phyloP scores from a whole-genome alignment of 2,888 invertebrate species.

The Emmelina monodactyla region DNA sequence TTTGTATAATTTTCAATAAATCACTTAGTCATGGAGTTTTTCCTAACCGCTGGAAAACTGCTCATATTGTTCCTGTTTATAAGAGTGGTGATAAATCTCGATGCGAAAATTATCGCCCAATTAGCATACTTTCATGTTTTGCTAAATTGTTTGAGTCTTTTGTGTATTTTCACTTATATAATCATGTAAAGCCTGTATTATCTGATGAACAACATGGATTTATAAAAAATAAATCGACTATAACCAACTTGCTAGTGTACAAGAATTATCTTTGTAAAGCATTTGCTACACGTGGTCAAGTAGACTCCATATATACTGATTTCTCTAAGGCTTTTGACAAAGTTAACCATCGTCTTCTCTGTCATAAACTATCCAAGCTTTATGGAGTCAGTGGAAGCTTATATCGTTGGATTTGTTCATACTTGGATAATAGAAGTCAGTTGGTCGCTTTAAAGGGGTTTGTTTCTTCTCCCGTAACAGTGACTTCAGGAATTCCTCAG shows the following conservation, averaged over 20 bases:
- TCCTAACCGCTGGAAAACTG: conserved; percentile 7
- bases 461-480: no score
- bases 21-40: conserved; percentile 4
- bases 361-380: conserved; percentile 1
- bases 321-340: conserved; percentile 9
- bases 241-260: conserved; percentile 4
- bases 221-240: conserved; percentile 6
- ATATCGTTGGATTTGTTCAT: conserved; percentile 5
- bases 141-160: conserved; percentile 9
- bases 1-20: conserved; percentile 2
- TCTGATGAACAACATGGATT: conserved; percentile 8
- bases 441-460: conserved; percentile 6
- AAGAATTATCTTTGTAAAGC: background rate
- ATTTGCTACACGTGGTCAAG: conserved; percentile 3
- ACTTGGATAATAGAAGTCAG: conserved; percentile 5
- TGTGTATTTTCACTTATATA: conserved; percentile 5
- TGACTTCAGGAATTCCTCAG: no score
- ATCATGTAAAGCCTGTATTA: conserved; percentile 5
- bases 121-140: conserved; percentile 8
- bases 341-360: conserved; percentile 6
- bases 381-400: conserved; percentile 5
- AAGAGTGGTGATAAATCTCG: conserved; percentile 5
- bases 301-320: conserved; percentile 11
- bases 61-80: conserved; percentile 5
- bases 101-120: conserved; percentile 7